Evolutionary conservation across 2,797 vertebrate species (phyloP).

Genomic region (Gobio occitaniae): DNA sequence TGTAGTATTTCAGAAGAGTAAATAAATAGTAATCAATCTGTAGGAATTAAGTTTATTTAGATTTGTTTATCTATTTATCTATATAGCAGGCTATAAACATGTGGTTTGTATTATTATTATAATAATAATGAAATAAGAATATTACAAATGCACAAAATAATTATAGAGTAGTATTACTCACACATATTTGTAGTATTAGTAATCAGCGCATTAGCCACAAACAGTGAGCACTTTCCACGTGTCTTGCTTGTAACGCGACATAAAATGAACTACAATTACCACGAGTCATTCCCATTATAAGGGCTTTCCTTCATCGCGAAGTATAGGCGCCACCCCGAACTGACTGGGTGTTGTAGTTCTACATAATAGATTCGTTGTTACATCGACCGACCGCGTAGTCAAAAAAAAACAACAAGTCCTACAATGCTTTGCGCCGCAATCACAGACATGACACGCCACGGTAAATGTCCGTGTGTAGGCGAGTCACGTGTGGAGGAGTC

Average conservation of each 20-base stretch:
- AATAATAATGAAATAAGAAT: background rate
- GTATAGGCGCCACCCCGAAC: background rate
- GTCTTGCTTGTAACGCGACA: slow-evolving; percentile 65
- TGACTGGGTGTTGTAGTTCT: slow-evolving; percentile 70
- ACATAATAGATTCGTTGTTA: rapidly evolving
- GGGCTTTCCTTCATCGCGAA: background rate
- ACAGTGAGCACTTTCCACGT: slow-evolving; percentile 70
- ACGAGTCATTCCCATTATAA: slow-evolving; percentile 10
- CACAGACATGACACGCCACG: slow-evolving; percentile 70
- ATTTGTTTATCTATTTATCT: background rate
- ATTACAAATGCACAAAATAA: background rate
- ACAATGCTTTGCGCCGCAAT: rapidly evolving
- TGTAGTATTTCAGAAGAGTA: background rate
- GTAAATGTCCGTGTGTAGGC: slow-evolving; percentile 68
- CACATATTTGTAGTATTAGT: background rate
- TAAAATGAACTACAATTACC: slow-evolving; percentile 70
- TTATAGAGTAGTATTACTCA: background rate
- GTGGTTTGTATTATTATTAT: background rate
- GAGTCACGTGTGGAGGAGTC: slow-evolving; percentile 79
- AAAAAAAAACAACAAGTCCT: slow-evolving; percentile 59
- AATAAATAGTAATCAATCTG: background rate
- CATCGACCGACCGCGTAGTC: too few species aligned
- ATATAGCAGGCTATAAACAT: background rate
- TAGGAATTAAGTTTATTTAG: background rate
- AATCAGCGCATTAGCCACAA: slow-evolving; percentile 6